These are phyloP conservation scores for Magallana ariakensis DNA, from an alignment of 1,140 invertebrate genomes.

Conservation along the genomic window DNA sequence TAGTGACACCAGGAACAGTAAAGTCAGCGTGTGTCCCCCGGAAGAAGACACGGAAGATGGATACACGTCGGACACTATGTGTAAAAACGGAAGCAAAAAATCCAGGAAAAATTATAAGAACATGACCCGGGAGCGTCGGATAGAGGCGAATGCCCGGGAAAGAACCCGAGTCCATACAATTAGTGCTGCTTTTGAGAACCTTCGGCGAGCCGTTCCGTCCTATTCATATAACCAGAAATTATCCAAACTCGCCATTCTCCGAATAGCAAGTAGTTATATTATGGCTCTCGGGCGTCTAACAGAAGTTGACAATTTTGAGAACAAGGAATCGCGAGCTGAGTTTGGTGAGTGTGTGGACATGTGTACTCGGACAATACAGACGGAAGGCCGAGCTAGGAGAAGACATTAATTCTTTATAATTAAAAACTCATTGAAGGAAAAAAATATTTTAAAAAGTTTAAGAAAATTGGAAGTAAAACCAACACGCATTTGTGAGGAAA, in stretches of 20 bases:
- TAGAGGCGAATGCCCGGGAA: conserved; percentile 96
- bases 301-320: conserved; percentile 83
- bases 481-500: not conserved
- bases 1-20: not conserved
- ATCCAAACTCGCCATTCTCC: conserved; percentile 93
- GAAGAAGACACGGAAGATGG: conserved; percentile 66
- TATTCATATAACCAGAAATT: conserved; percentile 96
- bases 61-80: conserved; percentile 65
- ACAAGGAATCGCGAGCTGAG: conserved; percentile 74
- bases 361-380: conserved; percentile 93
- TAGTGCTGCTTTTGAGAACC: conserved; percentile 94
- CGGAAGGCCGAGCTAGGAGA: conserved; percentile 90
- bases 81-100: conserved; percentile 77
- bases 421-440: not conserved
- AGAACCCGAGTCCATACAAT: conserved; percentile 95
- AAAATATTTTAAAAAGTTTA: not conserved
- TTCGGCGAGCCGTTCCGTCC: conserved; percentile 90
- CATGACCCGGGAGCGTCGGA: conserved; percentile 93
- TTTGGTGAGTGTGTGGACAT: conserved; percentile 90
- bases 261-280: conserved; percentile 91
- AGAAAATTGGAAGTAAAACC: not conserved
- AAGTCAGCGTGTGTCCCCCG: conserved; percentile 40
- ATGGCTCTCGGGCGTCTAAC: conserved; percentile 88
- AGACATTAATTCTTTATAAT: conserved; percentile 68
- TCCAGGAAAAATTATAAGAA: conserved; percentile 93